These are phyloP conservation scores for Orcinus orca DNA, from an alignment of 2,113 vertebrate species.

Conservation along the genomic window DNA sequence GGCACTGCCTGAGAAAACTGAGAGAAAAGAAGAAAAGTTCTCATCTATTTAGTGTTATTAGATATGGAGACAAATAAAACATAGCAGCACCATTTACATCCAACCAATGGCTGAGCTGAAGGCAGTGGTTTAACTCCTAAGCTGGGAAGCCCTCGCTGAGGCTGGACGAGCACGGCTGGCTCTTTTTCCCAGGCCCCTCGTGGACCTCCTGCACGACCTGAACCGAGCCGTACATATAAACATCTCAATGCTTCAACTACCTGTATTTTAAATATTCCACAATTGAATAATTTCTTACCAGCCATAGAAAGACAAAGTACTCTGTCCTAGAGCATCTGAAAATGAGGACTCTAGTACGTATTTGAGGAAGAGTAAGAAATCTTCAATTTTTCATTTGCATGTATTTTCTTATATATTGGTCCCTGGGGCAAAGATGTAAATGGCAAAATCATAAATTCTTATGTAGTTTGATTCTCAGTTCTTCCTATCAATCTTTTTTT, in stretches of 20 bases:
- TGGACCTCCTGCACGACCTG: accelerated
- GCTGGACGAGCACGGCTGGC: accelerated
- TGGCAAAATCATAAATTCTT: not conserved
- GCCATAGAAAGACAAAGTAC: constrained; percentile 71
- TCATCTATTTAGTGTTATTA: not conserved
- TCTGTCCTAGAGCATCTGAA: constrained; percentile 46
- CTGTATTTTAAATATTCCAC: constrained; percentile 83
- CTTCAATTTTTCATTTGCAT: not conserved
- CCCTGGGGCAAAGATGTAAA: not conserved
- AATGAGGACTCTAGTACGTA: accelerated
- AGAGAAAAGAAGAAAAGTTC: too few relatives aligned
- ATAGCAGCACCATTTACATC: accelerated
- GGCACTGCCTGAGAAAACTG: not conserved
- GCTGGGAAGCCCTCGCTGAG: not conserved
- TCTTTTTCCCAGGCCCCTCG: not conserved
- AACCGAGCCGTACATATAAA: constrained; percentile 67
- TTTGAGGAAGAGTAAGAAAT: not conserved
- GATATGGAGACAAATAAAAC: not conserved
- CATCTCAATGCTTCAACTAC: constrained; percentile 79
- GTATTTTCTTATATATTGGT: not conserved
- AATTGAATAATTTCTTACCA: constrained; percentile 76
- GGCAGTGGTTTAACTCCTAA: not conserved
- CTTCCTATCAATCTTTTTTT: not conserved
- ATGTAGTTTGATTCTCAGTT: not conserved
- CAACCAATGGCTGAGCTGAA: not conserved